Conservation (phyloP, 2,888 invertebrate genomes). For the Allophyes oxyacanthae region DNA sequence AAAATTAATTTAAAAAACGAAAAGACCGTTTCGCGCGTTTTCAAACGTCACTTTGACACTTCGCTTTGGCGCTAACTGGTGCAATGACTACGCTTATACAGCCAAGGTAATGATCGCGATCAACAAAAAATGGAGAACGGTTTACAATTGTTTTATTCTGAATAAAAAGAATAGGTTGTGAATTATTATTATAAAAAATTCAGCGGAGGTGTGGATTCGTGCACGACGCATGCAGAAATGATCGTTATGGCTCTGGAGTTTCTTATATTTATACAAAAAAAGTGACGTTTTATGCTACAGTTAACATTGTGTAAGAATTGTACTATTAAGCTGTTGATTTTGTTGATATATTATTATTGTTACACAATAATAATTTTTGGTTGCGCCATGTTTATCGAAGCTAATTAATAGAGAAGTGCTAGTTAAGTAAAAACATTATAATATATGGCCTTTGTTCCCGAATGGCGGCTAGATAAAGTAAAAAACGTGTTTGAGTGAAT, state of each 20-base stretch:
- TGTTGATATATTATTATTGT: conserved; percentile 25
- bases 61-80: conserved; percentile 71
- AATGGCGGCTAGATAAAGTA: conserved; percentile 12
- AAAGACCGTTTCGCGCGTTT: conserved; percentile 74
- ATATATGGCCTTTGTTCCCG: conserved; percentile 30
- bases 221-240: conserved; percentile 58
- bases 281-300: conserved; percentile 30
- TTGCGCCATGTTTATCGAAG: conserved; percentile 24
- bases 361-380: conserved; percentile 30
- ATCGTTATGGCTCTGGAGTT: conserved; percentile 24
- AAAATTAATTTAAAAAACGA: conserved; percentile 47
- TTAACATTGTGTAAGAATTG: conserved; percentile 42
- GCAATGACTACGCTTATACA: conserved; percentile 61
- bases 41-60: conserved; percentile 84
- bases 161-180: conserved; percentile 38
- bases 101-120: conserved; percentile 80
- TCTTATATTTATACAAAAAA: conserved; percentile 66
- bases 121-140: conserved; percentile 61
- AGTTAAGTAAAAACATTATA: conserved; percentile 12
- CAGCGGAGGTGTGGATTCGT: conserved; percentile 51
- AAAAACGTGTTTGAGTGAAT: background rate
- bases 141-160: conserved; percentile 40
- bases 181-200: conserved; percentile 36
- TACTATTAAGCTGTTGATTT: conserved; percentile 27
- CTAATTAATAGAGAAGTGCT: conserved; percentile 24